Evolutionary conservation across 1,140 invertebrate genomes (phyloP), one percentile per base, ranked within the genome.

Genomic region (Ridgeia piscesae): DNA sequence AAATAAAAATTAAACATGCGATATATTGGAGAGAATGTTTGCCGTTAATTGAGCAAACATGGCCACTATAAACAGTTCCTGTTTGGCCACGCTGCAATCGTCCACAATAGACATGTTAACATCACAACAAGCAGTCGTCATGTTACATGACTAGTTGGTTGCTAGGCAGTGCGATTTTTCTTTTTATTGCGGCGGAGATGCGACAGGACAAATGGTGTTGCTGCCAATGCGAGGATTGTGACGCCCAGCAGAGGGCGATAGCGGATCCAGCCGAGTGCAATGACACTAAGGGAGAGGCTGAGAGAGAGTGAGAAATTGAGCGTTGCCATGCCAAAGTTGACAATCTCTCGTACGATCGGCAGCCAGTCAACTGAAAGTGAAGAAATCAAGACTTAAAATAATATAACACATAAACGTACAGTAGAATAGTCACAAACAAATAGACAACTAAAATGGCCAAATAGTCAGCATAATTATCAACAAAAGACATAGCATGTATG

Each of bases 231-330:
- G 34, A 97, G 96, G 34, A 98, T 95, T 48, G 97, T 96, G 88
- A 97, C 95, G 34, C 97, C 97, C 42, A 98, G 96, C 94, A 97
- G 95, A 58, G 97, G 97, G 93, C 97, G 96, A 94, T 97, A 97
- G 94, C 97, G 96, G 9, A 97, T 96, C 97, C 97, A 98, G 89
- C 97, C 97, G 92, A 97, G 96, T 33, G 97, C 97, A 88, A 97
- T 97, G 0, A 97, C 96, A 31, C 97, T 96, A 42, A 98, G 94
- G 92, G 97, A 97, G 27, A 97, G 95, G 6, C 97, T 97, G 94
- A 97, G 96, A 1, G 97, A 97, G 11, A 97, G 95, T 17, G 97
- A 96, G 77, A 97, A 94, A 94, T 97, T 97, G n/a, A 97, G 95
- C 33, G 96, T 96, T 92, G 92, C 94, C 33, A 96, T 94, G 27